Evolutionary conservation across 2,113 vertebrate species (phyloP).

Genomic region (Cepphus grylle): DNA sequence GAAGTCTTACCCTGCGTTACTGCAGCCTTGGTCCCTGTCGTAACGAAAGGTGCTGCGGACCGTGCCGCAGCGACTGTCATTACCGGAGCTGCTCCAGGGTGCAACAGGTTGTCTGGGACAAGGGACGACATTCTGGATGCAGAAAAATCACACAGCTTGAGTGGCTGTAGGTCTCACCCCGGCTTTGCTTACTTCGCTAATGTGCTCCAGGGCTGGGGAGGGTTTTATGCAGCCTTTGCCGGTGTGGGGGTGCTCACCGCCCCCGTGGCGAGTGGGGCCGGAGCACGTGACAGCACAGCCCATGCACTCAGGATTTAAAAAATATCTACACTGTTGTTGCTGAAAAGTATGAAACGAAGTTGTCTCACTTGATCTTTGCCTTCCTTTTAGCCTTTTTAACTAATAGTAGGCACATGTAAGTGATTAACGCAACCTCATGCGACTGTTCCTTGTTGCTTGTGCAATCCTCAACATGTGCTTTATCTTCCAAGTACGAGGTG

Average conservation of each 20-base stretch:
- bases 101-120: not conserved
- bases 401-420: constrained; percentile 47
- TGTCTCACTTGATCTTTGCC: not conserved
- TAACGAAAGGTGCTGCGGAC: rapidly evolving
- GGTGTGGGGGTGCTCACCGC: rapidly evolving
- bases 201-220: not conserved
- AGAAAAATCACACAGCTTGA: not conserved
- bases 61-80: rapidly evolving
- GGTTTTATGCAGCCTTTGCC: rapidly evolving
- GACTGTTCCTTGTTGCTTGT: constrained; percentile 21
- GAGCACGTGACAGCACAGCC: not conserved
- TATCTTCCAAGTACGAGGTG: not conserved
- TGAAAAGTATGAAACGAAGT: not conserved
- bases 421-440: constrained; percentile 13
- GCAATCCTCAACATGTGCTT: constrained; percentile 28
- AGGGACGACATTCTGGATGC: not conserved
- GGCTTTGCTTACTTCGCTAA: rapidly evolving
- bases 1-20: rapidly evolving
- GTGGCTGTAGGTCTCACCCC: not conserved
- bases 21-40: not conserved
- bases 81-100: rapidly evolving
- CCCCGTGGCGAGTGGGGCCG: not conserved
- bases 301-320: not conserved
- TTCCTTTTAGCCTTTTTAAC: not conserved
- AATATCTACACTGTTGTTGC: not conserved